Conservation (phyloP, 2,797 vertebrate genomes). For the Loris lydekkerianus region DNA sequence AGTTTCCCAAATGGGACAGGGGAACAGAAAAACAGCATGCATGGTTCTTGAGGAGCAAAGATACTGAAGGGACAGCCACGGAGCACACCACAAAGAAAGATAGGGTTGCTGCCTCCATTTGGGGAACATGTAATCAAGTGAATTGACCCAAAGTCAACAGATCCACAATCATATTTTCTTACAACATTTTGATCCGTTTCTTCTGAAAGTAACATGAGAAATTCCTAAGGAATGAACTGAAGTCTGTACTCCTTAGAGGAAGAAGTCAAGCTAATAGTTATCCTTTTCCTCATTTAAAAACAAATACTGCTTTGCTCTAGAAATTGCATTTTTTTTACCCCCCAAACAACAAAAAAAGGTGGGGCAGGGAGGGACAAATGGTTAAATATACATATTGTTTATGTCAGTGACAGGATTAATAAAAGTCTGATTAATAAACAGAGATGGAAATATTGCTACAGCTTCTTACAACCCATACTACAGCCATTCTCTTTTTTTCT, state of each 20-base stretch:
- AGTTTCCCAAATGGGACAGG: not conserved
- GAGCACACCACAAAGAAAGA: not conserved
- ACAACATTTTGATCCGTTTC: not conserved
- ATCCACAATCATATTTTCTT: not conserved
- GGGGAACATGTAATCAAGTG: not conserved
- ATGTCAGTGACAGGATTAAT: conserved; percentile 65
- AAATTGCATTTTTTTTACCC: conserved; percentile 52
- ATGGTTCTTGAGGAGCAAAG: not conserved
- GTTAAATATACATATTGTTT: conserved; percentile 59
- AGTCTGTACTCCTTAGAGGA: not conserved
- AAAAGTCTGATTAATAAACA: conserved; percentile 47
- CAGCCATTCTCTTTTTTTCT: conserved; percentile 1
- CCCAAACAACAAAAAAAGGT: not conserved
- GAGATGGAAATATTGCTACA: not conserved
- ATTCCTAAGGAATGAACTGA: conserved; percentile 4
- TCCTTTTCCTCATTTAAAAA: conserved; percentile 37
- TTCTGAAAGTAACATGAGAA: conserved; percentile 58
- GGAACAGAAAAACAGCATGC: not conserved
- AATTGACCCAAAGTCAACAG: not conserved
- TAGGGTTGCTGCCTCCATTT: not conserved
- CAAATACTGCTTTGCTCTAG: not conserved
- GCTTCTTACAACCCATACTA: conserved; percentile 21
- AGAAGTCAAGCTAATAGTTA: not conserved
- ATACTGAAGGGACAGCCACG: not conserved
- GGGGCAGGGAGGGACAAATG: not conserved